phyloP scores from a whole-genome alignment of 2,797 vertebrate genomes.

The Hydrophis major region DNA sequence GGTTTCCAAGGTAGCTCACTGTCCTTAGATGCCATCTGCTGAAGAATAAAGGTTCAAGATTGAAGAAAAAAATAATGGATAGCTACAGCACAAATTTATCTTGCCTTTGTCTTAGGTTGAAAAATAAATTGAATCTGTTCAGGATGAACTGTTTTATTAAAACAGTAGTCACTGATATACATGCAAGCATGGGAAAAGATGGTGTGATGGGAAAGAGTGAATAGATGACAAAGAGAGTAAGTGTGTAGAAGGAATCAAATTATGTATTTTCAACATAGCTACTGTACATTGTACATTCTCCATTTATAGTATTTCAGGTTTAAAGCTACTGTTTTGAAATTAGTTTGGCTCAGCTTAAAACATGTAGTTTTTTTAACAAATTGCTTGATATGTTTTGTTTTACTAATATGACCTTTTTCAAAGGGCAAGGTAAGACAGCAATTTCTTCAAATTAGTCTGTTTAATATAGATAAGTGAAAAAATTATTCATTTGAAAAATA shows the following conservation, averaged over 20 bases:
- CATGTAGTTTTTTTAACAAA: not conserved
- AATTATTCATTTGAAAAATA: not conserved
- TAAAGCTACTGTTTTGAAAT: not conserved
- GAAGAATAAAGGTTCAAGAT: not conserved
- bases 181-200: not conserved
- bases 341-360: not conserved
- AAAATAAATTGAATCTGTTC: not conserved
- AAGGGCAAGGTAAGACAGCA: not conserved
- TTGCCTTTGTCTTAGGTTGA: not conserved
- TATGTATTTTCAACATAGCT: not conserved
- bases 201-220: not conserved
- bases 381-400: not conserved
- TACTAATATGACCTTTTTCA: not conserved
- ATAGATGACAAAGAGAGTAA: not conserved
- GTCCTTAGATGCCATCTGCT: not conserved
- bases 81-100: not conserved
- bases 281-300: not conserved
- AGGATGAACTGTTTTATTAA: not conserved
- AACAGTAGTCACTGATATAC: not conserved
- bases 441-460: not conserved
- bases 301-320: not conserved
- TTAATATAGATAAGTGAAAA: not conserved
- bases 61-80: not conserved
- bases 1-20: not conserved
- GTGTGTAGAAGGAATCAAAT: not conserved